Base-by-base conservation (phyloP, 2,797 vertebrate species). In the Pogoniulus pusillus region DNA sequence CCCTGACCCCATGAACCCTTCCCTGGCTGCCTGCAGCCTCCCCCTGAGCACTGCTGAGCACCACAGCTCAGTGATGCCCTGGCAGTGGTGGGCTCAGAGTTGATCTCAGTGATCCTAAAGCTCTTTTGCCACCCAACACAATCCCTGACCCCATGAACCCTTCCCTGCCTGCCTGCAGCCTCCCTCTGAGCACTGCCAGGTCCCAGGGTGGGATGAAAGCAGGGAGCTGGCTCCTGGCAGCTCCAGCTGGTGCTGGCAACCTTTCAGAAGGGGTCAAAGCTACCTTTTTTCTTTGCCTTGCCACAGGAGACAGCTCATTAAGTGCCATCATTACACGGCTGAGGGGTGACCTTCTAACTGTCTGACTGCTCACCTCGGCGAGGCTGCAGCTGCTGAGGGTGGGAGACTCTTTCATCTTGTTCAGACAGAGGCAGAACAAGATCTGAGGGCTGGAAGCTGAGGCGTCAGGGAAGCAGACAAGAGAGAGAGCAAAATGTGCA, bases 321-420 rank as follows among this genome's bases (percentile, higher is more conserved):
- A 41, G 16, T 0, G 81, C 63, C 90, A 29, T 49, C 57, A 6
- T 91, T 90, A 69, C 45, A 3, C 1, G 0, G 68, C 89, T 66
- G 66, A 4, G 5, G 27, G 53, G 4, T 57, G 94, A 93, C 93
- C 91, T 78, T 29, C 19, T 27, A 34, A 16, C 74, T 60, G 81
- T 18, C 79, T 77, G 0, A 16, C 1, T 1, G 3, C 13, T 91
- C 92, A 62, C 77, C 77, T 92, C 89, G 6, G 5, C 32, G 1
- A 10, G 89, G 88, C 86, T 53, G 88, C 45, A 0, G 77, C 60
- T 73, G 24, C 62, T 10, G 66, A 54, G 82, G 34, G 20, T 24
- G 14, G 89, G 60, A 15, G 17, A 41, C 64, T 37, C 91, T 95
- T 95, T 96, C 39, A 94, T 94, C 88, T 93, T 82, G 34, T 37